phyloP scores from a whole-genome alignment of 2,888 invertebrate genomes.

The Priocnemis perturbator region DNA sequence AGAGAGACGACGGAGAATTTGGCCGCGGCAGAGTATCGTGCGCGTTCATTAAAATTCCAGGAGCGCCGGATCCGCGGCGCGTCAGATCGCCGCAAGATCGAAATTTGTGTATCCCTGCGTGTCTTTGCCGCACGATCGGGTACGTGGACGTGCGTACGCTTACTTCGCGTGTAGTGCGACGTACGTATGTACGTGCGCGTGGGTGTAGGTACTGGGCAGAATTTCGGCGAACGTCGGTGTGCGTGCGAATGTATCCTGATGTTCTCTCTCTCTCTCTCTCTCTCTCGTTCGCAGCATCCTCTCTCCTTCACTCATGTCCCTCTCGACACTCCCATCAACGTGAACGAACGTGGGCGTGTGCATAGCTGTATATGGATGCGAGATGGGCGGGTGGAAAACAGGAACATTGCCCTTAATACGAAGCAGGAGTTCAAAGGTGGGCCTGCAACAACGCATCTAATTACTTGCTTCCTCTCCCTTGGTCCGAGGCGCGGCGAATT shows the following conservation, averaged over 20 bases:
- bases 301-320: background rate
- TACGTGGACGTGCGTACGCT: conserved; percentile 33
- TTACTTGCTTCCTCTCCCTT: conserved; percentile 67
- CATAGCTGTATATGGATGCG: background rate
- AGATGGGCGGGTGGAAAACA: background rate
- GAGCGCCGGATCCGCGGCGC: conserved; percentile 13
- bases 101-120: conserved; percentile 49
- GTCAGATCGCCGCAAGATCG: conserved; percentile 23
- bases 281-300: background rate
- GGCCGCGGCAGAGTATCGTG: conserved; percentile 2
- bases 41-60: conserved; percentile 36
- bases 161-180: background rate
- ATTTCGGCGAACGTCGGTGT: too few relatives aligned
- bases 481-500: conserved; percentile 64
- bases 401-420: conserved; percentile 62
- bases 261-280: background rate
- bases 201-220: too few relatives aligned
- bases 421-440: conserved; percentile 69
- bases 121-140: conserved; percentile 43
- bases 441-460: conserved; percentile 72
- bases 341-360: conserved; percentile 11
- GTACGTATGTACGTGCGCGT: too few relatives aligned
- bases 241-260: too few relatives aligned
- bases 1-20: background rate
- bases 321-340: too few relatives aligned